Percentiles rank a stretch among this genome's conserved stretches.
Evolutionary conservation across 2,113 vertebrate genomes (phyloP).

Genomic region (Syngnathoides biaculeatus): DNA sequence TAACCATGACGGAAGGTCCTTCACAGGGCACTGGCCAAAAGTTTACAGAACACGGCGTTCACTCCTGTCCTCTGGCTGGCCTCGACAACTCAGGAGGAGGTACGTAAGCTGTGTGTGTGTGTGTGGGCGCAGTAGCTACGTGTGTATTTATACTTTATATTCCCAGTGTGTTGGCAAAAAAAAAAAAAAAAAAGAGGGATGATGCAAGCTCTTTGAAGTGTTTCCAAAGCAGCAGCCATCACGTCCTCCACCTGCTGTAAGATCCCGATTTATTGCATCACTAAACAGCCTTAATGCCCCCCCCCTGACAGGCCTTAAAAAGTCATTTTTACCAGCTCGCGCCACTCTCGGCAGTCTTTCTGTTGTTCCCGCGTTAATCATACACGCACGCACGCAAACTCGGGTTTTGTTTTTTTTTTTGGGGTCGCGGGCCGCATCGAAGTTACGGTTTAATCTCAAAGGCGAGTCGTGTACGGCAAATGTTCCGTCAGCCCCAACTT

Average conservation of each 20-base stretch:
- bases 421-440: background rate
- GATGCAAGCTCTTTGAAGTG: constrained; percentile 57
- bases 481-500: background rate
- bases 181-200: constrained; percentile 36
- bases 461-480: background rate
- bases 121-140: constrained; percentile 27
- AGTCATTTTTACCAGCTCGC: constrained; percentile 30
- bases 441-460: no score
- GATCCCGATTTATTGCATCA: constrained; percentile 58
- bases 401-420: background rate
- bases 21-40: constrained; percentile 49
- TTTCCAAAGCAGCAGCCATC: constrained; percentile 56
- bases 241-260: constrained; percentile 54
- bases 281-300: constrained; percentile 48
- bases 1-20: constrained; percentile 40
- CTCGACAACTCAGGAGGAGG: constrained; percentile 36
- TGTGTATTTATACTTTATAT: constrained; percentile 53
- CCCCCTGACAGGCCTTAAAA: constrained; percentile 35
- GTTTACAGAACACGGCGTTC: constrained; percentile 65
- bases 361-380: constrained; percentile 15
- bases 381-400: background rate
- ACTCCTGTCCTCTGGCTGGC: constrained; percentile 54
- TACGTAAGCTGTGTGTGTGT: constrained; percentile 23
- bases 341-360: constrained; percentile 32
- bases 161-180: constrained; percentile 26